Base-by-base conservation (phyloP, 2,888 invertebrate species). In the Onthophagus sagittarius region DNA sequence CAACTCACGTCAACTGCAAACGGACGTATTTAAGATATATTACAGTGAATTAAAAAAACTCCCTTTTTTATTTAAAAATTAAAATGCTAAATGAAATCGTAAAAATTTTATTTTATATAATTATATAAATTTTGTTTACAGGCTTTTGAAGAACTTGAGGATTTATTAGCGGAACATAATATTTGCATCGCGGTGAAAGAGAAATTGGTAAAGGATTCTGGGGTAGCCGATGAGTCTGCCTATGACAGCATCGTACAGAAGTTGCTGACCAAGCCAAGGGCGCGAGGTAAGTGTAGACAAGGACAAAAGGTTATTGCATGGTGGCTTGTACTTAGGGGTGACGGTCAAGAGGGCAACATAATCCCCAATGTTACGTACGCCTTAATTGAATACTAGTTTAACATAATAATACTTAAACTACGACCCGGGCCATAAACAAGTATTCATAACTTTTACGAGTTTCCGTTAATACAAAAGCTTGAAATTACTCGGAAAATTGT, bases 101-200 rank as follows among this genome's bases (percentile, higher is more conserved):
- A 53, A 11, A 1, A 53, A 2, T 53, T 53, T 53, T 53, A 7
- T 14, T 63, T 63, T 6, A 63, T 7, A 3, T 7, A 63, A 15
- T 6, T 63, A n/a, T 23, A 23, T 23, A n/a, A n/a, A 5, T 75
- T 74, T 77, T 81, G 76, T 64, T 86, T 87, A 0, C 88, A 98
- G 97, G 97, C 97, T 7, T 97, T 95, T 81, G 96, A 97, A 84
- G 97, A 97, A 82, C 86, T 98, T 77, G 97, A 97, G 84, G 94
- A 94, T 73, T 86, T 95, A 63, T 87, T 98, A 72, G 92, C 93
- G 0, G 90, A 92, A 78, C 89, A 93, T 84, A 91, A 93, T 77
- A 94, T 98, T 85, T 98, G 98, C 86, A 96, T 98, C 78, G 98
- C 98, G 0, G 92, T 95, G 72, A 97, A 97, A 81, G 97, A 97